Evolutionary conservation across 64 coral and sea anemone genomes (phyloP).

Genomic region (Dendronephthya gigantea): DNA sequence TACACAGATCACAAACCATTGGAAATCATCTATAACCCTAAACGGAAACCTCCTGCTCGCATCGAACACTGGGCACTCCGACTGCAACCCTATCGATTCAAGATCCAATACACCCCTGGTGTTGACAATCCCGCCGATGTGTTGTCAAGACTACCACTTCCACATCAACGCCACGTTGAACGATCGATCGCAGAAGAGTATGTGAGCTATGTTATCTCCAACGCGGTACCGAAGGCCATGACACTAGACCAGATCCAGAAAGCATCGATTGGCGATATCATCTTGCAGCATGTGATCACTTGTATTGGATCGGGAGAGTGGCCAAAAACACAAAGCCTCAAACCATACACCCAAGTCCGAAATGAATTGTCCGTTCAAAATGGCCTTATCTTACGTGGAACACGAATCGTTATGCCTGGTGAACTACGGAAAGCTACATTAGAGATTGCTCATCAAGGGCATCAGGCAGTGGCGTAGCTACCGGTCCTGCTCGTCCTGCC

Average conservation of each 20-base stretch:
- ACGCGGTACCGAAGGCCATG: not conserved
- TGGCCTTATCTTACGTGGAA: not conserved
- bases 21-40: conserved; percentile 45
- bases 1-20: conserved; percentile 47
- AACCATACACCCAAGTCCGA: not conserved
- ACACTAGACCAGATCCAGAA: not conserved
- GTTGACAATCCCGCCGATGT: conserved; percentile 26
- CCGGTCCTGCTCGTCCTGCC: no score
- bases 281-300: not conserved
- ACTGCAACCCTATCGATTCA: conserved; percentile 28
- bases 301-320: not conserved
- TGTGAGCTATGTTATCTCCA: not conserved
- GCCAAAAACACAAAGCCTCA: not conserved
- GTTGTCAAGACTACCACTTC: not conserved
- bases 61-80: conserved; percentile 37
- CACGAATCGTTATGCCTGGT: not conserved
- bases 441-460: not conserved
- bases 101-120: conserved; percentile 1
- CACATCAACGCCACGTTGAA: not conserved
- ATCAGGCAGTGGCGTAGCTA: no score
- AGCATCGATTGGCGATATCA: no score
- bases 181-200: conserved; percentile 2
- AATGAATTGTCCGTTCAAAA: not conserved
- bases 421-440: not conserved
- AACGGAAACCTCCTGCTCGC: conserved; percentile 15